Evolutionary conservation across 2,113 vertebrate genomes (phyloP), one percentile per base, ranked within the genome.

Genomic region (Apodemus speciosus): DNA sequence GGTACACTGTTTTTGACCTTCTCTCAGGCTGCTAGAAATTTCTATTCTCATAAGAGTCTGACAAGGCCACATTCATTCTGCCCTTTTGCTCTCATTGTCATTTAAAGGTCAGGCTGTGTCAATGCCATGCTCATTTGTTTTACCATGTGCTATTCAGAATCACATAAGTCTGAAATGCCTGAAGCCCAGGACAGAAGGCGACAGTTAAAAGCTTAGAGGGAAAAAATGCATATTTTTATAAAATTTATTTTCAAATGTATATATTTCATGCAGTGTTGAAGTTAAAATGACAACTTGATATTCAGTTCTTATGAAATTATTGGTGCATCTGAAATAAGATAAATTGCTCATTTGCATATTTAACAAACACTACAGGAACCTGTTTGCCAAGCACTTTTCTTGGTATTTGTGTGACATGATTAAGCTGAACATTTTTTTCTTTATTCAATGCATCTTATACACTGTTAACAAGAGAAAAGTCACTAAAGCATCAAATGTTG

Each of bases 31-130:
- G 95, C 27, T 96, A 51, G 94, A 96, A 95, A 96, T 94, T 92
- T 92, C 89, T 96, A 58, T 97, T 95, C 95, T 96, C 91, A 81
- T 95, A 95, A 92, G 92, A 69, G 66, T 91, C 86, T 96, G 96
- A 95, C 94, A 96, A 96, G 96, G 94, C 80, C 96, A 93, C 88
- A 92, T 96, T 87, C 95, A 94, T 95, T 91, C 92, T 97, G 95
- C 94, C 94, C 96, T 97, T 96, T 95, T 3, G 23, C 85, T 95
- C 96, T 95, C 94, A 77, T 91, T 97, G 96, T 97, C 97, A 97
- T 96, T 96, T 95, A 96, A 96, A 96, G 92, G 96, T 96, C 95
- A 96, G 84, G 27, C 87, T 68, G 71, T 95, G 95, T 97, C 95
- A 96, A 92, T 93, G 27, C 90, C 40, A 40, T 77, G 89, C 92